phyloP scores from a whole-genome alignment of 2,888 invertebrate species.

The Dryobota labecula region DNA sequence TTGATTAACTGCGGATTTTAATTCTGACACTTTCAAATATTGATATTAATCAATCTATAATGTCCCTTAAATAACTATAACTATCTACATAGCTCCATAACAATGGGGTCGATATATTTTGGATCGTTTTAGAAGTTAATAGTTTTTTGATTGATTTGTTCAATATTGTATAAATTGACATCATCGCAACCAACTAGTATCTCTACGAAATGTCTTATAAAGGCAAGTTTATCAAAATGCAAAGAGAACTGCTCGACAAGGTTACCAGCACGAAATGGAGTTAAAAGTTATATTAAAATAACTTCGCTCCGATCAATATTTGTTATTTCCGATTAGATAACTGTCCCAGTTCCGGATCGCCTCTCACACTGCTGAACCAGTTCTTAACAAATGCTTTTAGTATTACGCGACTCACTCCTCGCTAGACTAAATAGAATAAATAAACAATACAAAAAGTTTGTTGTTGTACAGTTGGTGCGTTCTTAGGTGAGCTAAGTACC shows the following conservation, averaged over 20 bases:
- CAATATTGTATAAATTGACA: not conserved
- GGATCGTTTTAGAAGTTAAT: not conserved
- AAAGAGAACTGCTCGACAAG: not conserved
- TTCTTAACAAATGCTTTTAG: conserved; percentile 45
- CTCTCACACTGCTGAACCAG: conserved; percentile 65
- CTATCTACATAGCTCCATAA: not conserved
- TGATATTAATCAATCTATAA: not conserved
- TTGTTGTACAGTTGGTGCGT: conserved; percentile 7
- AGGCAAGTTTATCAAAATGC: conserved; percentile 1
- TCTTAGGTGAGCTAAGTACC: conserved; percentile 9
- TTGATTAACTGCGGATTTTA: not conserved
- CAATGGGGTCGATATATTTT: not conserved
- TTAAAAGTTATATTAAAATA: conserved; percentile 48
- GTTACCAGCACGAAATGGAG: conserved; percentile 8
- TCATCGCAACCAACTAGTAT: not conserved
- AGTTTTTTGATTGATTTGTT: not conserved
- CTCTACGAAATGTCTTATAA: not conserved
- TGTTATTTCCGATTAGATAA: conserved; percentile 71
- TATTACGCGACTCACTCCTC: conserved; percentile 47
- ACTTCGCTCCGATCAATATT: conserved; percentile 61
- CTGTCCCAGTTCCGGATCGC: conserved; percentile 70
- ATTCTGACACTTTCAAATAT: not conserved
- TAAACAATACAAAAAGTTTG: conserved; percentile 28
- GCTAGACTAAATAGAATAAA: conserved; percentile 39
- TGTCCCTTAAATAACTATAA: not conserved